Evolutionary conservation across 2,888 invertebrate species (phyloP), one percentile per base, ranked within the genome.

Genomic region (Cybosia mesomella): DNA sequence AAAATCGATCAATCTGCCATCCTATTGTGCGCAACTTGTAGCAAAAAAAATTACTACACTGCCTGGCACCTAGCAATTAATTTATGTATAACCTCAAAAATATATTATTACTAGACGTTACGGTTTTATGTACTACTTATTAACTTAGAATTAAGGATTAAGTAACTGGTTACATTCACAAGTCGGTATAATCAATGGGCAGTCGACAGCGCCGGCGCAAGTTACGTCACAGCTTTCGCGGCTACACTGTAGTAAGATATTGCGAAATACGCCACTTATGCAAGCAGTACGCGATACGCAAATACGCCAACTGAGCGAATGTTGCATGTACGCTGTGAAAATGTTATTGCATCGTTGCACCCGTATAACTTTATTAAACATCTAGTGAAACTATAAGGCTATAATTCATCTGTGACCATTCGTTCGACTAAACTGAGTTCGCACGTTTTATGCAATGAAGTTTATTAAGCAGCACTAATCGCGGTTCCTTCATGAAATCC

Each of bases 141-240:
- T 69, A 74, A 79, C 70, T 71, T 68, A 77, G 72, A 72, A 74
- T 74, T 79, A 81, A 77, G 85, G 75, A 86, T 92, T 89, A 91
- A 89, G 88, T 90, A 91, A 92, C 87, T 81, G 82, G 88, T 89
- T 90, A 90, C 92, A 92, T 92, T 92, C 89, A 91, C 87, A 81
- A 83, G 74, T 77, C 71, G 68, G 84, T 87, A 89, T 93, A 93
- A 94, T 94, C 92, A 94, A 94, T 94, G 94, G 92, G 32, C 68
- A 64, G 32, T 72, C 71, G 71, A 85, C 79, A 80, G 89, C 83
- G 87, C 83, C 76, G 63, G 88, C 79, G 82, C 82, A 73, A 63
- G 79, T 94, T 94, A 89, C 94, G 89, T 94, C 92, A 94, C 83
- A 83, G 88, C 93, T 94, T 94, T 94, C 93, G 89, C 89, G 87